Percentiles rank a stretch among this genome's conserved stretches.
Conservation (phyloP, 2,113 vertebrate genomes). For the Crypturellus undulatus region DNA sequence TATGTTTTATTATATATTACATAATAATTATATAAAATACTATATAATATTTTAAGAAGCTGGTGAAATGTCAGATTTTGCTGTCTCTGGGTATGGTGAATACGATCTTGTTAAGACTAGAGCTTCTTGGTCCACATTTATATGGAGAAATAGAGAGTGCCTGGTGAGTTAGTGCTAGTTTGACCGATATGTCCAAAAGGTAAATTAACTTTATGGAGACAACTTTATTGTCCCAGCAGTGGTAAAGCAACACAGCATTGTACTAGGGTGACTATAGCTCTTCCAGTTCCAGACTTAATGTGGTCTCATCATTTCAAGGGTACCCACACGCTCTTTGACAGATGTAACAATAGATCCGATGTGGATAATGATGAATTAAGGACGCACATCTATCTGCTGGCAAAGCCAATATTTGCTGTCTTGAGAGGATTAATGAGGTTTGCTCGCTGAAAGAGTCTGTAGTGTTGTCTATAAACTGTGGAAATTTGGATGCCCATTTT, state of each 20-base stretch:
- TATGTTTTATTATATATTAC: too few species aligned
- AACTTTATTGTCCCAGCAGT: background rate
- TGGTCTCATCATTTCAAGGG: background rate
- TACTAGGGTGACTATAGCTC: background rate
- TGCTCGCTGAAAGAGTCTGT: background rate
- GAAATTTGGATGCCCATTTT: background rate
- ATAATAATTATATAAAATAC: background rate
- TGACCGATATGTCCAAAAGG: rapidly evolving
- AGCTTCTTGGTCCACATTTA: rapidly evolving
- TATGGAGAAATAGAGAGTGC: rapidly evolving
- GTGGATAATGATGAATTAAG: background rate
- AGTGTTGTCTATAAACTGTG: background rate
- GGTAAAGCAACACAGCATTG: background rate
- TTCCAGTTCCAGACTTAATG: background rate
- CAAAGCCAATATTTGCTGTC: rapidly evolving
- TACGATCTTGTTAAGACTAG: rapidly evolving
- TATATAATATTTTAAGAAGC: background rate
- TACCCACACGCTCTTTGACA: background rate
- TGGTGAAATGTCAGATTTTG: rapidly evolving
- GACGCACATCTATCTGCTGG: rapidly evolving
- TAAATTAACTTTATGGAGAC: background rate
- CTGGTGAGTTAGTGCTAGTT: background rate
- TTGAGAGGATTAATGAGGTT: background rate
- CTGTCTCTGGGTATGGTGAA: background rate
- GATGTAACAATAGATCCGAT: rapidly evolving